Conservation (phyloP, 1,140 invertebrate species). For the Antheraea mylitta region DNA sequence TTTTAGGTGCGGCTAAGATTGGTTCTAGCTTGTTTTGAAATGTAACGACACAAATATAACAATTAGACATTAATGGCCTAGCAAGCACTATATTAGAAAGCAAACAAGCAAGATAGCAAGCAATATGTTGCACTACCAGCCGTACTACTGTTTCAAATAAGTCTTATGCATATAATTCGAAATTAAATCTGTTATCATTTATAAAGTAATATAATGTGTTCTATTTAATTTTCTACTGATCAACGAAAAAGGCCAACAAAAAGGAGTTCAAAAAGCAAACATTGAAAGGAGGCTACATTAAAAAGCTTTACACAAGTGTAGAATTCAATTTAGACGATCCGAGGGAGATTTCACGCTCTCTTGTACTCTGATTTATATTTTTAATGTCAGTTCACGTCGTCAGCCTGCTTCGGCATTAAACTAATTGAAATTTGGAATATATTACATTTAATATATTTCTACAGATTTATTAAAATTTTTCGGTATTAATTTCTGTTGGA, state of each 20-base stretch:
- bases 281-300: constrained; percentile 2
- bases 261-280: neutral
- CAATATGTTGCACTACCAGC: too few relatives aligned
- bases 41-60: too few relatives aligned
- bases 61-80: too few relatives aligned
- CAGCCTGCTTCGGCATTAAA: neutral
- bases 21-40: too few relatives aligned
- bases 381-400: neutral
- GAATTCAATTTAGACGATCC: constrained; percentile 4
- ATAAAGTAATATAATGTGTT: too few relatives aligned
- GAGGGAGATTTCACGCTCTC: neutral
- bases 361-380: constrained; percentile 5
- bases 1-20: too few relatives aligned
- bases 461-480: neutral
- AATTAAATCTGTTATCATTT: too few relatives aligned
- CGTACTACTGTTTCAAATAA: too few relatives aligned
- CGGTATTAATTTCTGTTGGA: neutral
- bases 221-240: too few relatives aligned
- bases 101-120: too few relatives aligned
- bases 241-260: neutral
- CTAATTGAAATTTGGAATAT: constrained; percentile 1
- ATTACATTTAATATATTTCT: neutral
- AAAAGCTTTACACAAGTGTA: constrained; percentile 2
- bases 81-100: too few relatives aligned
- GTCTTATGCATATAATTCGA: too few relatives aligned